These are phyloP conservation scores for Cranoglanis bouderius DNA, from an alignment of 2,113 vertebrate genomes.

Conservation along the genomic window DNA sequence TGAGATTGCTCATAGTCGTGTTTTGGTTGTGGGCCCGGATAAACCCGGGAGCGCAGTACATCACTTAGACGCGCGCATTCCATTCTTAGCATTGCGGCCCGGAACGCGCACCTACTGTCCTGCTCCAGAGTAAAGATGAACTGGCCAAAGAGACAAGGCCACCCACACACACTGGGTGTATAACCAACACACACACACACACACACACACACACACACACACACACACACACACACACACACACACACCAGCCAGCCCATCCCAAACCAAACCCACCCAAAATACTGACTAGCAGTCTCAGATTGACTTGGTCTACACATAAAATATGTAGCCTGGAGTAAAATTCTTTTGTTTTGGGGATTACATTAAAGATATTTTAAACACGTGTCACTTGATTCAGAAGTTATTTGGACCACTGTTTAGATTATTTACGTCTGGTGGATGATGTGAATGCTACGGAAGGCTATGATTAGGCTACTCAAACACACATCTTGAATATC, in stretches of 20 bases:
- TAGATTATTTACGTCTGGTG: neutral
- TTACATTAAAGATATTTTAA: neutral
- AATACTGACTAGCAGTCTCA: neutral
- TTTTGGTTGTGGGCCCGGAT: slow-evolving; percentile 56
- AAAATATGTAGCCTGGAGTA: neutral
- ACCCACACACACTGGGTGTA: slow-evolving; percentile 42
- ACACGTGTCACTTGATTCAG: neutral
- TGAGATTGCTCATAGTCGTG: slow-evolving; percentile 34
- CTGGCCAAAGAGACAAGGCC: slow-evolving; percentile 44
- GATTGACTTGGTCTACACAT: neutral
- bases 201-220: neutral
- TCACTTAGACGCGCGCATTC: slow-evolving; percentile 56
- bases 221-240: slow-evolving; percentile 17
- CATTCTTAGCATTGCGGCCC: slow-evolving; percentile 55
- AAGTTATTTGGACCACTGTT: neutral
- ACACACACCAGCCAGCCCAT: slow-evolving; percentile 33
- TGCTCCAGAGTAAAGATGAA: slow-evolving; percentile 47
- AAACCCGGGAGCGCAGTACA: slow-evolving; percentile 56
- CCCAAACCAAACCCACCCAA: neutral
- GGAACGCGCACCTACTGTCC: slow-evolving; percentile 48
- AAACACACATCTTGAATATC: neutral
- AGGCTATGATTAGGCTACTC: neutral
- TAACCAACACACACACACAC: neutral
- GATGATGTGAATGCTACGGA: neutral
- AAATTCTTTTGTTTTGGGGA: neutral